phyloP scores from a whole-genome alignment of 2,113 vertebrate species.

The Stegastes partitus region DNA sequence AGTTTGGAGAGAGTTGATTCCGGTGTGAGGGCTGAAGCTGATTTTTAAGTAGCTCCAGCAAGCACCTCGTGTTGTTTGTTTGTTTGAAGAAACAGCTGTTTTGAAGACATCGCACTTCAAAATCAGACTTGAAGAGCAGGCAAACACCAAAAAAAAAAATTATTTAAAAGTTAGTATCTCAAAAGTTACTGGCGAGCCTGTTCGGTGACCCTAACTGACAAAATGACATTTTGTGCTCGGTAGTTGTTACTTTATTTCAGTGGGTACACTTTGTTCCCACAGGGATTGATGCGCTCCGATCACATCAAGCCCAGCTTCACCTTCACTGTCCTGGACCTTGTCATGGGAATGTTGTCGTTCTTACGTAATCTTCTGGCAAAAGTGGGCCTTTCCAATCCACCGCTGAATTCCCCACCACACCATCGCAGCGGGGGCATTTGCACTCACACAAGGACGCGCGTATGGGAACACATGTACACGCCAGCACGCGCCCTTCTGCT shows the following conservation, averaged over 20 bases:
- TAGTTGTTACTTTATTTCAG: constrained; percentile 21
- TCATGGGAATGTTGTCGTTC: constrained; percentile 47
- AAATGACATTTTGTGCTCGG: not conserved
- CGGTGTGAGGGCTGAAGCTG: not conserved
- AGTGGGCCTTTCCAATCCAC: constrained; percentile 59
- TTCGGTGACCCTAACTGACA: constrained; percentile 19
- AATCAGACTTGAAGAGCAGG: constrained; percentile 1
- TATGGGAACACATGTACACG: constrained; percentile 43
- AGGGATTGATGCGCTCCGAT: constrained; percentile 26
- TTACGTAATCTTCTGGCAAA: constrained; percentile 65
- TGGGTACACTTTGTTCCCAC: constrained; percentile 26
- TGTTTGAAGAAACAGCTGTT: no score
- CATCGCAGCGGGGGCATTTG: constrained; percentile 25
- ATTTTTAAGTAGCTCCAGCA: not conserved
- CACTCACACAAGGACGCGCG: constrained; percentile 35
- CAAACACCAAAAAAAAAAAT: not conserved
- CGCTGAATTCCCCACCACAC: constrained; percentile 33
- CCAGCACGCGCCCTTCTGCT: constrained; percentile 35
- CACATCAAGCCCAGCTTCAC: constrained; percentile 43
- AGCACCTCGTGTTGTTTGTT: not conserved
- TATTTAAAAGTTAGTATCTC: not conserved
- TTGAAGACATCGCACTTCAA: not conserved
- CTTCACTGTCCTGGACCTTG: constrained; percentile 47
- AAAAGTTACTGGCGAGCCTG: not conserved
- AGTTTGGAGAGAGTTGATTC: not conserved